A percentile compares a stretch with the other conserved stretches of the same genome.
Conservation (phyloP, 2,113 vertebrate species). For the Neolamprologus variostigma region DNA sequence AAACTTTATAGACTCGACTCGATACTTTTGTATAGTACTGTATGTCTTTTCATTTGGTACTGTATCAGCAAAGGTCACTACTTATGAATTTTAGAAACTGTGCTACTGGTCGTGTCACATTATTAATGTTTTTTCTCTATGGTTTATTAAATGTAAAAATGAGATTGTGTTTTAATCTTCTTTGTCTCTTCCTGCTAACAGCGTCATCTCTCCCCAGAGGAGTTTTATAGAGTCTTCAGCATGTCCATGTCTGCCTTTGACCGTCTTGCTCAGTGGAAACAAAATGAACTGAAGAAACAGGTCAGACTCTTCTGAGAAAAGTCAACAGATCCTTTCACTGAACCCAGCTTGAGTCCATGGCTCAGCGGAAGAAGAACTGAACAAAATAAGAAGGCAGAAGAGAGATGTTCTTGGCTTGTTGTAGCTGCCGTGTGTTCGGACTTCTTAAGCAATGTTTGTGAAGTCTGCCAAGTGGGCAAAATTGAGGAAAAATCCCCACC, state of each 20-base stretch:
- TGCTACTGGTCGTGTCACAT: background rate
- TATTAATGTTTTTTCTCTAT: background rate
- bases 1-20: background rate
- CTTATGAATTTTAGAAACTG: background rate
- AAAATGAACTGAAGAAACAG: slow-evolving; percentile 95
- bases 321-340: background rate
- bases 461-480: background rate
- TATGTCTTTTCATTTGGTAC: background rate
- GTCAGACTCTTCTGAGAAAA: slow-evolving; percentile 84
- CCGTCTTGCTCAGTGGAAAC: slow-evolving; percentile 90
- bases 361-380: background rate
- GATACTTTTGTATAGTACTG: background rate
- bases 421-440: background rate
- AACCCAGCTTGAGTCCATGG: background rate
- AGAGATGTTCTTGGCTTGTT: background rate
- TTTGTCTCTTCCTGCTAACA: slow-evolving; percentile 34
- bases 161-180: background rate
- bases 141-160: background rate
- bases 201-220: slow-evolving; percentile 94
- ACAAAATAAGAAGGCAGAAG: background rate
- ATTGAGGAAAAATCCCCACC: background rate
- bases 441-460: background rate
- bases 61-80: background rate
- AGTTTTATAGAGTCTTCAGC: slow-evolving; percentile 91
- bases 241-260: slow-evolving; percentile 93